These are phyloP conservation scores for Odontocerum albicorne DNA, from an alignment of 2,888 invertebrate genomes.

Conservation along the genomic window DNA sequence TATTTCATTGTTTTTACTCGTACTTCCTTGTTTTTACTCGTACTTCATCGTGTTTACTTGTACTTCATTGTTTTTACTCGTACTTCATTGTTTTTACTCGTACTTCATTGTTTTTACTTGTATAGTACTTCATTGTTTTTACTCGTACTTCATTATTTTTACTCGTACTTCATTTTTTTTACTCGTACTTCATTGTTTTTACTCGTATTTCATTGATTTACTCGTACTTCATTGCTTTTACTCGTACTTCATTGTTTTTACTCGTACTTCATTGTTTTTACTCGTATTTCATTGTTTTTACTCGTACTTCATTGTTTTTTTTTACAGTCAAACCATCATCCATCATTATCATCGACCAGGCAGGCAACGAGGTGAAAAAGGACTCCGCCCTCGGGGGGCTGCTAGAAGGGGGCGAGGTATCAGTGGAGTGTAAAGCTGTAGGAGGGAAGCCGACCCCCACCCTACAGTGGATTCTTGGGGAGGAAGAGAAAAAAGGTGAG, in stretches of 20 bases:
- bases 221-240: too few species aligned
- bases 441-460: slow-evolving; percentile 85
- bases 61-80: neutral
- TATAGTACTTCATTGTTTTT: too few species aligned
- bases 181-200: too few species aligned
- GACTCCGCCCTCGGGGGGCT: slow-evolving; percentile 68
- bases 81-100: slow-evolving; percentile 35
- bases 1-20: too few species aligned
- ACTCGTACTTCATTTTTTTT: neutral
- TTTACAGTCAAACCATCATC: slow-evolving; percentile 77
- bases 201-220: too few species aligned
- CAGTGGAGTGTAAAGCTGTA: slow-evolving; percentile 72
- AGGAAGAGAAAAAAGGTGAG: slow-evolving; percentile 63
- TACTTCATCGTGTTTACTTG: neutral
- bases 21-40: too few species aligned
- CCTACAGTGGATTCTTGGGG: slow-evolving; percentile 83
- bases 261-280: too few species aligned
- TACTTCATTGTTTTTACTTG: too few species aligned
- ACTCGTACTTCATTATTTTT: too few species aligned
- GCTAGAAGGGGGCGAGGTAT: slow-evolving; percentile 68
- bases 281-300: neutral
- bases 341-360: slow-evolving; percentile 68
- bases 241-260: too few species aligned
- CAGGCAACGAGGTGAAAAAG: slow-evolving; percentile 63
- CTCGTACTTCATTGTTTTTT: slow-evolving; percentile 34